Evolutionary conservation across 1,140 invertebrate species (phyloP), one percentile per base, ranked within the genome.

Genomic region (Tetragnatha versicolor): DNA sequence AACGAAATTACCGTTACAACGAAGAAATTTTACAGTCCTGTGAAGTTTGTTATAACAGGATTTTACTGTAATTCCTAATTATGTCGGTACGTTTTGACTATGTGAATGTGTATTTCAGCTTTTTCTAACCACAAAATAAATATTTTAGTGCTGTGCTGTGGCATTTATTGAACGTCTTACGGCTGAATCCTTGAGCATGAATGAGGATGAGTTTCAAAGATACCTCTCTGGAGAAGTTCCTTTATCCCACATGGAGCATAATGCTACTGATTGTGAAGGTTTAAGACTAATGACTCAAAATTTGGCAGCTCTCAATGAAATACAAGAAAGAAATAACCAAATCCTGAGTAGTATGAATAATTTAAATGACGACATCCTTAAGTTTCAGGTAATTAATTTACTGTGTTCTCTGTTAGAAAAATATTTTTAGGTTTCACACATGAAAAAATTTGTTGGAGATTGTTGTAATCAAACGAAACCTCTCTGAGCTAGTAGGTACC

Each of bases 131-230:
- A n/a, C n/a, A n/a, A n/a, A n/a, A n/a, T n/a, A n/a, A n/a, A n/a
- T 39, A 7, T 89, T 89, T 9, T 85, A 96, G 92, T 98, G 97
- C 83, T 98, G 97, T 88, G 97, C 97, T 29, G 94, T 99, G 22
- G 93, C 94, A 12, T 99, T 99, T 85, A 98, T 99, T 81, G 96
- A 99, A 88, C 96, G 96, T 84, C 87, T 99, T 81, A 97, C 93
- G 33, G 94, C 94, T 1, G 94, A 98, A 84, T 97, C 94, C 10
- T 87, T 99, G n/a, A 94, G 49, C 37, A 93, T 99, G 90, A 90
- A 92, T 27, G 90, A 93, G 83, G 81, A 95, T 79, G 96, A 99
- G 86, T 99, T 98, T 86, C 91, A 97, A 80, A 90, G 92, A 0
- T 96, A 98, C 84, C 97, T 98, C 92, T 92, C 92, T n/a, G 97